Conservation (phyloP, 2,797 vertebrate genomes). For the Eulemur rubriventer region DNA sequence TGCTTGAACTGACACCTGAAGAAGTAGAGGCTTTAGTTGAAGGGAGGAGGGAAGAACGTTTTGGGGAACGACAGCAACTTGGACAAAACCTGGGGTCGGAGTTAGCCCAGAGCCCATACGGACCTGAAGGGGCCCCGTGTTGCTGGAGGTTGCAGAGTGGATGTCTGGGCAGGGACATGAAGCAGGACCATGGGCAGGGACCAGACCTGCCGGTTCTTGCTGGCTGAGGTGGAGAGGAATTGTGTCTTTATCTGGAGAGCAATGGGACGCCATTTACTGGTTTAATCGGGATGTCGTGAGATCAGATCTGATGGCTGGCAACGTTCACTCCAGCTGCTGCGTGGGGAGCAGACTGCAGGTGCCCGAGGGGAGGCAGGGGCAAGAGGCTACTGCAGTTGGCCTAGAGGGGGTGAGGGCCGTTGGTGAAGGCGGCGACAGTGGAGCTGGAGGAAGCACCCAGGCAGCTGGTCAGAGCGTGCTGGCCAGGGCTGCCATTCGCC, state of each 20-base stretch:
- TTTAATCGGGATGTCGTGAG: neutral
- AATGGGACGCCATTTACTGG: neutral
- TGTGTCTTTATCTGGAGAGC: neutral
- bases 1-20: neutral
- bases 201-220: neutral
- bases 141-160: neutral
- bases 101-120: neutral
- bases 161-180: neutral
- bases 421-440: neutral
- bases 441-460: neutral
- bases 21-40: neutral
- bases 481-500: no score
- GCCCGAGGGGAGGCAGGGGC: neutral
- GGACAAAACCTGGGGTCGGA: neutral
- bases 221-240: neutral
- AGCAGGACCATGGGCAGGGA: neutral
- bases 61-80: neutral
- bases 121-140: neutral
- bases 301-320: neutral
- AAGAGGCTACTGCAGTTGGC: no score
- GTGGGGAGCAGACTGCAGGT: neutral
- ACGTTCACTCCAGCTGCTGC: neutral
- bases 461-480: rapidly evolving
- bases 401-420: neutral
- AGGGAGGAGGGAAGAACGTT: neutral